A percentile compares a stretch with the other conserved stretches of the same genome.
These are phyloP conservation scores for Trachemys scripta DNA, from an alignment of 2,113 vertebrate species.

Conservation along the genomic window DNA sequence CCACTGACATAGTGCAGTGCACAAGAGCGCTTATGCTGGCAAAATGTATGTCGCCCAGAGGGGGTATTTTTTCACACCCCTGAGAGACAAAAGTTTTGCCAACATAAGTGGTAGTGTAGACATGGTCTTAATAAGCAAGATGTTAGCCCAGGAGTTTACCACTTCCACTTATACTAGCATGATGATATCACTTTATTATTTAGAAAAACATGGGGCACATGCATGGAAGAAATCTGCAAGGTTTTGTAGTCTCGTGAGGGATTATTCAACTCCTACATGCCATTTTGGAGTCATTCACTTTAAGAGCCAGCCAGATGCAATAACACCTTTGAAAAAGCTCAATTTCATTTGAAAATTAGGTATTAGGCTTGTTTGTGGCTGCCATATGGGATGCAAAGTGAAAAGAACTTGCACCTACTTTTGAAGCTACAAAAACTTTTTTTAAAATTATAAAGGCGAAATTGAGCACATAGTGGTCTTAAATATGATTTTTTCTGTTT, in stretches of 20 bases:
- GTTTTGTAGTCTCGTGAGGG: background rate
- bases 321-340: background rate
- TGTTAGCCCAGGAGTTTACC: background rate
- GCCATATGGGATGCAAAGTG: background rate
- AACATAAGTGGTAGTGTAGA: no score
- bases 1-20: no score
- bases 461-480: background rate
- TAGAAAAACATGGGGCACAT: background rate
- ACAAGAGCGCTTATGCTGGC: no score
- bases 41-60: no score
- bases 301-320: background rate
- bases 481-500: background rate
- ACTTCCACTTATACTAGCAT: background rate
- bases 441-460: background rate
- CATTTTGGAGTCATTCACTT: background rate
- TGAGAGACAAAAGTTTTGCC: no score
- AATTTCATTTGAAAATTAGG: background rate
- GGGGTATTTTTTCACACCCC: no score
- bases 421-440: background rate
- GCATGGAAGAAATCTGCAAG: background rate
- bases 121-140: background rate
- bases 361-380: background rate
- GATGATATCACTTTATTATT: background rate
- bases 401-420: background rate
- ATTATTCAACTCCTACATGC: background rate